phyloP scores from a whole-genome alignment of 2,113 vertebrate genomes.

The Alces alces region DNA sequence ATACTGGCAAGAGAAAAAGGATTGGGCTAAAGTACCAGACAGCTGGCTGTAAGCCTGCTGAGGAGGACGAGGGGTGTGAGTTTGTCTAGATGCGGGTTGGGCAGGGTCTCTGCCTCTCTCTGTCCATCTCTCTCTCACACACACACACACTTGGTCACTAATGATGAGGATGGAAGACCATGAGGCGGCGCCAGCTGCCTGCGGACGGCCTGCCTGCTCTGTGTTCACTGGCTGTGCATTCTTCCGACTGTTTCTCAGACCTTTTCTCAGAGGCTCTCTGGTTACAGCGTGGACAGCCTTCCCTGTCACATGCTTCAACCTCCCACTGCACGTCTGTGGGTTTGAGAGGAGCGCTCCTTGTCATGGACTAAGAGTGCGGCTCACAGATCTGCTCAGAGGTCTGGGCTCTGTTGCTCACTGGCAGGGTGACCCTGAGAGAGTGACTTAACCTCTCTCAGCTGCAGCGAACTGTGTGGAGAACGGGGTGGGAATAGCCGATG shows the following conservation, averaged over 20 bases:
- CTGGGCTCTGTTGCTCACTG: not conserved
- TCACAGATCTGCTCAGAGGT: not conserved
- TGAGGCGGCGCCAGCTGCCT: no score
- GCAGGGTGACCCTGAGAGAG: not conserved
- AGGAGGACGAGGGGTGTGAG: not conserved
- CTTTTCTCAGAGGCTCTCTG: not conserved
- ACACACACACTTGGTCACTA: not conserved
- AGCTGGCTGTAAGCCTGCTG: not conserved
- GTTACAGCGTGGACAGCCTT: rapidly evolving
- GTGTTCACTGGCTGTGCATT: not conserved
- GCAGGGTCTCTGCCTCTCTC: not conserved
- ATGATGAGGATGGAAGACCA: not conserved
- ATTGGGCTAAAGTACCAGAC: not conserved
- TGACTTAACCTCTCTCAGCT: not conserved
- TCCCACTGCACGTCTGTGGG: not conserved
- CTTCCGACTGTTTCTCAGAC: not conserved
- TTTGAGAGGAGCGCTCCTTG: not conserved
- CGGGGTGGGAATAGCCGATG: no score
- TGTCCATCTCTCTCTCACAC: not conserved
- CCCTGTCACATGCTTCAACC: not conserved
- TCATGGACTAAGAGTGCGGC: not conserved
- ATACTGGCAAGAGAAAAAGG: not conserved
- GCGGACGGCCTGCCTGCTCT: not conserved
- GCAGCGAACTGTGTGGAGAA: not conserved
- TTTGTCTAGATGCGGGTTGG: not conserved